Evolutionary conservation across 2,797 vertebrate species (phyloP).

Genomic region (Rhinogobio ventralis): DNA sequence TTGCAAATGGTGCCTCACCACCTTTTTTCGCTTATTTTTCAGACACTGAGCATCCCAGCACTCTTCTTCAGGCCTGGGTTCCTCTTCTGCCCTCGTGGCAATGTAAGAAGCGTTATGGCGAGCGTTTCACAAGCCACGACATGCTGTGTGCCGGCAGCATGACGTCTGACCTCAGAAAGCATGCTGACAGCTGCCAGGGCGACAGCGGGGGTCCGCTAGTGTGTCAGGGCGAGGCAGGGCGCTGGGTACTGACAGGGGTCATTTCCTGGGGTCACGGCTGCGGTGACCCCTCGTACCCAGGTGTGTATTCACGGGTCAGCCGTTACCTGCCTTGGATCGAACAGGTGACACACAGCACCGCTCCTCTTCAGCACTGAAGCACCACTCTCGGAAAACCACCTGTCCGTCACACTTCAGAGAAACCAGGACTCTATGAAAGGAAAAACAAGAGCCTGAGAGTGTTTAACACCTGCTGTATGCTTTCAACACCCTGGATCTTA

Average conservation of each 20-base stretch:
- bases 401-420: constrained; percentile 10
- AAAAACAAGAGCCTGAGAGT: constrained; percentile 48
- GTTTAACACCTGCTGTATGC: constrained; percentile 21
- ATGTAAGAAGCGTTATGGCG: constrained; percentile 85
- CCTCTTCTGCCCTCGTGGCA: constrained; percentile 86
- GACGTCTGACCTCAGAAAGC: constrained; percentile 83
- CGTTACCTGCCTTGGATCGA: constrained; percentile 89
- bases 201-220: constrained; percentile 90
- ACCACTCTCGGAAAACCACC: background rate
- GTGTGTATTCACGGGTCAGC: constrained; percentile 89
- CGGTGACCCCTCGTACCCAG: constrained; percentile 82
- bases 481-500: constrained; percentile 33
- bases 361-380: constrained; percentile 63
- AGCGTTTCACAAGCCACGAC: constrained; percentile 86
- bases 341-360: constrained; percentile 73
- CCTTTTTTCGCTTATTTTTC: constrained; percentile 54
- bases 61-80: constrained; percentile 84
- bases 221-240: constrained; percentile 82
- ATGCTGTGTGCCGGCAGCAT: constrained; percentile 91
- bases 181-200: constrained; percentile 86
- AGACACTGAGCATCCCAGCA: constrained; percentile 83
- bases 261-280: constrained; percentile 89
- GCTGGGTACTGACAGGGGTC: constrained; percentile 87
- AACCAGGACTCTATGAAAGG: constrained; percentile 33
- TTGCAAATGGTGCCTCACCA: background rate